Evolutionary conservation across 2,113 vertebrate genomes (phyloP).

Genomic region (Circaetus gallicus): DNA sequence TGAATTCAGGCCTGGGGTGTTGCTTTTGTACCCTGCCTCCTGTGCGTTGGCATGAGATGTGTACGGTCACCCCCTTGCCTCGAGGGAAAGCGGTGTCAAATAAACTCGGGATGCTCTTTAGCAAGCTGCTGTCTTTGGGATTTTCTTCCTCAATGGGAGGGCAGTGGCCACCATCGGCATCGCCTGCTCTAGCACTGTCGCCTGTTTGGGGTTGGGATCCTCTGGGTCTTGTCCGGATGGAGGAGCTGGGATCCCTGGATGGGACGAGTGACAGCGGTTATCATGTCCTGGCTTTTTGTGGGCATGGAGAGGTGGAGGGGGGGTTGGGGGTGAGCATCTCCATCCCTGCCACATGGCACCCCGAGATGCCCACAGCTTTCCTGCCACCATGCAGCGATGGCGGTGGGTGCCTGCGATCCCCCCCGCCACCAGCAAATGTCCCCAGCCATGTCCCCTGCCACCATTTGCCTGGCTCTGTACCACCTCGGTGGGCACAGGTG

Average conservation of each 20-base stretch:
- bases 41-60: conserved; percentile 89
- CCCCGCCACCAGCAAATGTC: neutral
- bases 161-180: neutral
- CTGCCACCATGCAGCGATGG: accelerated
- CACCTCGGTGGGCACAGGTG: neutral
- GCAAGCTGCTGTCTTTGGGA: conserved; percentile 53
- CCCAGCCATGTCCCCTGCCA: neutral
- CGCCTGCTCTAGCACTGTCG: accelerated
- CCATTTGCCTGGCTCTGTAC: neutral
- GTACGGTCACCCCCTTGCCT: conserved; percentile 66
- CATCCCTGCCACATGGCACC: neutral
- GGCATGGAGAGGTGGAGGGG: neutral
- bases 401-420: neutral
- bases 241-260: neutral
- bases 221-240: accelerated
- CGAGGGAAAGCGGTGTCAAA: conserved; percentile 79
- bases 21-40: conserved; percentile 88
- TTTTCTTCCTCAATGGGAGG: neutral
- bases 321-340: neutral
- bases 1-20: conserved; percentile 70
- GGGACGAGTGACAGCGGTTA: accelerated
- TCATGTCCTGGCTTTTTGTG: accelerated
- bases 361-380: neutral
- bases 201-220: accelerated
- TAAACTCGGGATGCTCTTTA: conserved; percentile 88